Percentiles rank a stretch among this genome's conserved stretches.
Evolutionary conservation across 2,797 vertebrate genomes (phyloP).

Genomic region (Ceyx erithaca): DNA sequence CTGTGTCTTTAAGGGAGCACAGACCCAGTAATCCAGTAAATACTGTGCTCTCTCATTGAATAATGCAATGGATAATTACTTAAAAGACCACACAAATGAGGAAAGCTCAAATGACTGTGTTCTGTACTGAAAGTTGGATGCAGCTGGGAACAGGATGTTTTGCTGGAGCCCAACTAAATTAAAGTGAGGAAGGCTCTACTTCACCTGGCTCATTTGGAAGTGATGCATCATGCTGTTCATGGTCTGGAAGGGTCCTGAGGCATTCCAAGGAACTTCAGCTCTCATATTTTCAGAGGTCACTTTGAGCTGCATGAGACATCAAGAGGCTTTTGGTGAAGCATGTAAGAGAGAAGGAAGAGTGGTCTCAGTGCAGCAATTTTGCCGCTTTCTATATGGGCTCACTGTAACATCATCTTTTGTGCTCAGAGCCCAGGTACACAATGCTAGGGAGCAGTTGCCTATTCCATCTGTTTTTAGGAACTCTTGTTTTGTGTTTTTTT

Average conservation of each 20-base stretch:
- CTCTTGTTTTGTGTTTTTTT: neutral
- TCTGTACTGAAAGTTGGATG: neutral
- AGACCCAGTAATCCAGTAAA: constrained; percentile 14
- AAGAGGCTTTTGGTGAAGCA: neutral
- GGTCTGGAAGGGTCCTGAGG: neutral
- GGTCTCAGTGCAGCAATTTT: neutral
- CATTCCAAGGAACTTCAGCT: neutral
- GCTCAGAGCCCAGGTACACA: rapidly evolving
- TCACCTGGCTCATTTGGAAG: neutral
- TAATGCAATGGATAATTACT: neutral
- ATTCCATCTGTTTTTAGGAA: neutral
- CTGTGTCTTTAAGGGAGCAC: neutral
- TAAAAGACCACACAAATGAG: neutral
- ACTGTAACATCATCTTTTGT: neutral
- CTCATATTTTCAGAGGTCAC: neutral
- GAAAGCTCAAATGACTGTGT: neutral
- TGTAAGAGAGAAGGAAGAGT: neutral
- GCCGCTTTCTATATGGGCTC: neutral
- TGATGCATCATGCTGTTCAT: neutral
- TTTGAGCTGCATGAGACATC: neutral
- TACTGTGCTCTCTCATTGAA: neutral
- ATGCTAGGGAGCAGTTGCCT: neutral
- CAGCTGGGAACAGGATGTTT: neutral
- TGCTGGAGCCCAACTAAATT: neutral
- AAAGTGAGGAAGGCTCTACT: neutral